These are phyloP conservation scores for Paramisgurnus dabryanus DNA, from an alignment of 2,113 vertebrate genomes.

Conservation along the genomic window DNA sequence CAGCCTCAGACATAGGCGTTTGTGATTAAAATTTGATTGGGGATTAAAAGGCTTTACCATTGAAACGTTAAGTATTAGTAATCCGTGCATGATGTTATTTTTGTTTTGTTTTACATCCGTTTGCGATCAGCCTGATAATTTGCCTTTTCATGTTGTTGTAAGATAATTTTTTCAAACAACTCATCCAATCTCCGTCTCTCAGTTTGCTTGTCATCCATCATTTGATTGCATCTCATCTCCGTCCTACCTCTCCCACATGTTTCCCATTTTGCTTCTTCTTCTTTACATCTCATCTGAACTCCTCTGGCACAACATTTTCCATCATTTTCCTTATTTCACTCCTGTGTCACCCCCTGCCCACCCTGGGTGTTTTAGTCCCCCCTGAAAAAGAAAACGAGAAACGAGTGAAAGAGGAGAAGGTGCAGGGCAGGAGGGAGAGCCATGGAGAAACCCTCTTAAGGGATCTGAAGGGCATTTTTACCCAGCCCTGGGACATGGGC, in stretches of 20 bases:
- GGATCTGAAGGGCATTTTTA: slow-evolving; percentile 81
- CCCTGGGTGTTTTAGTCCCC: slow-evolving; percentile 22
- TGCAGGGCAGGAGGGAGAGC: slow-evolving; percentile 72
- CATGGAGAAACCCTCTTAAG: slow-evolving; percentile 77
- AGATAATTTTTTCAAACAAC: slow-evolving; percentile 9
- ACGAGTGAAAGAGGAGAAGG: slow-evolving; percentile 68
- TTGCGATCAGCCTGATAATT: background rate
- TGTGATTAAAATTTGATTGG: background rate
- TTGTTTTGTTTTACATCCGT: background rate
- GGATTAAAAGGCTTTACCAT: slow-evolving; percentile 24
- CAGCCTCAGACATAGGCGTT: too few species aligned
- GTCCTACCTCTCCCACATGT: background rate
- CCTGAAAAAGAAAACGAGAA: slow-evolving; percentile 70
- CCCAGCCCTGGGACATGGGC: slow-evolving; percentile 77
- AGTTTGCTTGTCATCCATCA: slow-evolving; percentile 3
- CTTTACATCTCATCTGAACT: background rate
- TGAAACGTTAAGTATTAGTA: background rate
- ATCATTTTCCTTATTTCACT: background rate
- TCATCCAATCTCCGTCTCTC: slow-evolving; percentile 9
- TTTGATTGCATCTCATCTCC: background rate
- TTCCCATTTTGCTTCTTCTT: background rate
- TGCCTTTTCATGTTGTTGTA: background rate
- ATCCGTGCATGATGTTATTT: background rate
- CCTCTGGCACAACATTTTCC: slow-evolving; percentile 39
- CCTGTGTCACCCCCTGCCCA: background rate